Evolutionary conservation across 2,113 vertebrate genomes (phyloP).

Genomic region (Saiga tatarica): DNA sequence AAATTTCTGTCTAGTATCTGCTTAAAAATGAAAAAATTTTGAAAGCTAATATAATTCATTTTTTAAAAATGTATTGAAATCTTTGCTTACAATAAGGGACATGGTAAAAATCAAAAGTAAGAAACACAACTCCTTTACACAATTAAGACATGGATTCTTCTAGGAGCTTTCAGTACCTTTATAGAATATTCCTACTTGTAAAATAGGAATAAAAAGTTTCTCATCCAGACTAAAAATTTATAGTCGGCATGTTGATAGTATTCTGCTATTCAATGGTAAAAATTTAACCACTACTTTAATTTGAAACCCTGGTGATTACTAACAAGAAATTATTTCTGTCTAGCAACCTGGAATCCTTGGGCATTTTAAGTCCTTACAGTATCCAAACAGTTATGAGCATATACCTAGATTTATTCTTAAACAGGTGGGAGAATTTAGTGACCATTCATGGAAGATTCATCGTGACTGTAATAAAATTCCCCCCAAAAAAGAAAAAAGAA

Average conservation of each 20-base stretch:
- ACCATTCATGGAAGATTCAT: neutral
- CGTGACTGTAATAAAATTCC: neutral
- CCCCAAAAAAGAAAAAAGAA: neutral
- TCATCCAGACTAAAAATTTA: neutral
- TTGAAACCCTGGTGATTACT: neutral
- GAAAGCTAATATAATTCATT: constrained; percentile 13
- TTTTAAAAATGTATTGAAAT: neutral
- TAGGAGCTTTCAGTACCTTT: neutral
- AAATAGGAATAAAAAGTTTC: constrained; percentile 30
- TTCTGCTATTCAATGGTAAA: neutral
- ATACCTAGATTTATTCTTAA: constrained; percentile 7
- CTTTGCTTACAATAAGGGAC: neutral
- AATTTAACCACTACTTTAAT: neutral
- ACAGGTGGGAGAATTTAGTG: neutral
- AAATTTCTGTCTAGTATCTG: neutral
- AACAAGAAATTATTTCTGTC: constrained; percentile 34
- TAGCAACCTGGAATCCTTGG: neutral
- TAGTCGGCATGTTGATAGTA: neutral
- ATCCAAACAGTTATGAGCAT: neutral
- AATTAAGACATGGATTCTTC: neutral
- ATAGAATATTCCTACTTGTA: constrained; percentile 9
- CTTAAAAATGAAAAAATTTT: constrained; percentile 16
- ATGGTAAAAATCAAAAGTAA: neutral
- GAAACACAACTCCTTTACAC: neutral
- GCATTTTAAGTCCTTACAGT: neutral